Conservation (phyloP, 2,797 vertebrate genomes). For the Thamnophis elegans region DNA sequence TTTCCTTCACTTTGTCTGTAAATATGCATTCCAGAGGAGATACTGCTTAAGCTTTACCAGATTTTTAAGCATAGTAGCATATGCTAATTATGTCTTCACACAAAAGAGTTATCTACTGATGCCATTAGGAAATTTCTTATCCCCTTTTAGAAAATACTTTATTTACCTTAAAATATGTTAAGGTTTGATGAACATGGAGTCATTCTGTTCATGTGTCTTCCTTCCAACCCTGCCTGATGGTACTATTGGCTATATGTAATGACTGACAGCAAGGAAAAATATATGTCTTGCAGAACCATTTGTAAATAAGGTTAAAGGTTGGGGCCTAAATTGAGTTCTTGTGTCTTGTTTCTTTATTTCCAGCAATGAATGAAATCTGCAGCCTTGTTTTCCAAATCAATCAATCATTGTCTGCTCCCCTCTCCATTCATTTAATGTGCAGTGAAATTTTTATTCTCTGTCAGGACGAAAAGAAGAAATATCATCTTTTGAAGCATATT, state of each 20-base stretch:
- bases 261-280: background rate
- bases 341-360: background rate
- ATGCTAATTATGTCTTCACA: background rate
- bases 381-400: background rate
- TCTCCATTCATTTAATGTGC: background rate
- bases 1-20: background rate
- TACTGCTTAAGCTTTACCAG: background rate
- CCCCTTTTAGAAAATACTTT: background rate
- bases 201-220: background rate
- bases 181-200: background rate
- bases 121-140: background rate
- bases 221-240: background rate
- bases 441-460: background rate
- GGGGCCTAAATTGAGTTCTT: background rate
- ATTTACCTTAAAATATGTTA: background rate
- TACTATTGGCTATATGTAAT: background rate
- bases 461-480: background rate
- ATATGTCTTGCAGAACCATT: background rate
- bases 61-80: background rate
- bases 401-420: background rate
- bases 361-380: background rate
- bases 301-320: background rate
- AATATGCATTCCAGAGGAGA: background rate
- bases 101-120: background rate
- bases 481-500: slow-evolving; percentile 34